Percentiles rank a stretch among this genome's conserved stretches.
Evolutionary conservation across 2,888 invertebrate species (phyloP).

Genomic region (Nipponacmea schrenckii): DNA sequence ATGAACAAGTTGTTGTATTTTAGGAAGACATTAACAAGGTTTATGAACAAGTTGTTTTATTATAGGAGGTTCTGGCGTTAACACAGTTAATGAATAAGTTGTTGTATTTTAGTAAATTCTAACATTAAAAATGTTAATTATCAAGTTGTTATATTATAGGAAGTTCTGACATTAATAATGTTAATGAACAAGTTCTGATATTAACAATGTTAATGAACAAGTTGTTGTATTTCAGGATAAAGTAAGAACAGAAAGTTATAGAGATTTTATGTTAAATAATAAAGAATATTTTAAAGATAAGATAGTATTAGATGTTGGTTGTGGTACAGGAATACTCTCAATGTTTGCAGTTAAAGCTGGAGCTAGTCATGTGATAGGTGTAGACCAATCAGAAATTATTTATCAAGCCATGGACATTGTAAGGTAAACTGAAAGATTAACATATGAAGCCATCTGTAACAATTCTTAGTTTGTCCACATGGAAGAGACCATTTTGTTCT

Average conservation of each 20-base stretch:
- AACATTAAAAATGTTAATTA: no score
- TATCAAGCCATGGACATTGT: conserved; percentile 70
- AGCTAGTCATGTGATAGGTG: conserved; percentile 77
- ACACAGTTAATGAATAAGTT: no score
- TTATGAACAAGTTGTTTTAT: no score
- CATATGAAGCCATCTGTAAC: background rate
- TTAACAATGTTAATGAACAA: no score
- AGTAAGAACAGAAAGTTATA: conserved; percentile 84
- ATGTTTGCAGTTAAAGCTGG: conserved; percentile 90
- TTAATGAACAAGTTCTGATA: no score
- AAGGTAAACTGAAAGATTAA: conserved; percentile 53
- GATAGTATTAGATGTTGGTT: conserved; percentile 74
- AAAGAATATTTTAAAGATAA: conserved; percentile 78
- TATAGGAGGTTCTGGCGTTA: no score
- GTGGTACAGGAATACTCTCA: conserved; percentile 81
- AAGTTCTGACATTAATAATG: no score
- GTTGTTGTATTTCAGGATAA: conserved; percentile 49
- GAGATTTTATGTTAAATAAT: conserved; percentile 84
- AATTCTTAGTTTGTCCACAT: no score
- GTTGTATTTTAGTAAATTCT: no score
- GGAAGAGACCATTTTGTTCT: background rate
- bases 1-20: no score
- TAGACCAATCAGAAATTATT: conserved; percentile 70
- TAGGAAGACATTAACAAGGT: no score
- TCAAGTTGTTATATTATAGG: no score